Evolutionary conservation across 1,140 invertebrate genomes (phyloP).

Genomic region (Tetramorium alpestre): DNA sequence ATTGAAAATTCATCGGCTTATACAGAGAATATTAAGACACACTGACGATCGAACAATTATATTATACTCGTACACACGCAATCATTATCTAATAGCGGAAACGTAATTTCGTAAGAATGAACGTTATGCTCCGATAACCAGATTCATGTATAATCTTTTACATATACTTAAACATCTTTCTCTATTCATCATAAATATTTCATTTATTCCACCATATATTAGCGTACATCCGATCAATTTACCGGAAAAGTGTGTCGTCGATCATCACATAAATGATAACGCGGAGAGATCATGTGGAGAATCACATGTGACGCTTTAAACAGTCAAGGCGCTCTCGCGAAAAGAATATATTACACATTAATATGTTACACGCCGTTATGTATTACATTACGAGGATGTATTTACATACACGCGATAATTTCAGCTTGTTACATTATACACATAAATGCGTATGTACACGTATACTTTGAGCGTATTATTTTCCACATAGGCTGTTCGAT

Average conservation of each 20-base stretch:
- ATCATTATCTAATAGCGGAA: background rate
- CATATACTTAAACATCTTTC: background rate
- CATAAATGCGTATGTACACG: conserved; percentile 68
- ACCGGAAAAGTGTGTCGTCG: background rate
- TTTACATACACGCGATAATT: conserved; percentile 26
- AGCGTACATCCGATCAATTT: background rate
- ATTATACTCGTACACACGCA: background rate
- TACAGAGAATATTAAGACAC: conserved; percentile 42
- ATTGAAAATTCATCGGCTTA: conserved; percentile 4
- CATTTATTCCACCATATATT: background rate
- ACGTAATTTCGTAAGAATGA: background rate
- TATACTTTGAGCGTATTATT: conserved; percentile 78
- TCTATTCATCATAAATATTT: conserved; percentile 36
- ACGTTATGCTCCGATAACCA: background rate
- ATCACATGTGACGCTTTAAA: background rate
- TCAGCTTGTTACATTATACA: conserved; percentile 38
- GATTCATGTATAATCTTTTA: conserved; percentile 8
- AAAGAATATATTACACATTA: conserved; percentile 60
- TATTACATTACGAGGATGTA: conserved; percentile 35
- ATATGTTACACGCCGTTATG: conserved; percentile 51
- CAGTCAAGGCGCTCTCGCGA: background rate
- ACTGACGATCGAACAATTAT: conserved; percentile 45
- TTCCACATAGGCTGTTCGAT: conserved; percentile 68
- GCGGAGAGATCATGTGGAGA: background rate
- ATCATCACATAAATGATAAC: conserved; percentile 22